Percentiles rank a stretch among this genome's conserved stretches.
These are phyloP conservation scores for Pantala flavescens DNA, from an alignment of 1,140 invertebrate species.

Conservation along the genomic window DNA sequence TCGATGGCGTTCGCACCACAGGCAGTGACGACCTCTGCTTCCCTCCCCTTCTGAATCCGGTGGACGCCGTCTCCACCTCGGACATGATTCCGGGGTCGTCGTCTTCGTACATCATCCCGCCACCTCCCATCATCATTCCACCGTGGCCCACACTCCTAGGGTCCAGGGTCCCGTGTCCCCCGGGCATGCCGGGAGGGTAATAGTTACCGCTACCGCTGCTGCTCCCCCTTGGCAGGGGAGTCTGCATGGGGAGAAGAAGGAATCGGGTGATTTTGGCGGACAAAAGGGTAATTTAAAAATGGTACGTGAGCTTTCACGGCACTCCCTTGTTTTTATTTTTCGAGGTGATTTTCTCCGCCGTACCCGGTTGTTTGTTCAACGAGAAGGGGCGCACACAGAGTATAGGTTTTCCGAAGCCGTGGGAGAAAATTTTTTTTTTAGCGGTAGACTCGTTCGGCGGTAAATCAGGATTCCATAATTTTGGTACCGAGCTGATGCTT, in stretches of 20 bases:
- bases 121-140: neutral
- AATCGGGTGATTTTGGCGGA: too few relatives aligned
- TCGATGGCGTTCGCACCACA: conserved; percentile 86
- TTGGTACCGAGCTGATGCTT: too few relatives aligned
- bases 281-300: too few relatives aligned
- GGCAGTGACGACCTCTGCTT: conserved; percentile 86
- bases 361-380: too few relatives aligned
- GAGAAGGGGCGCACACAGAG: too few relatives aligned
- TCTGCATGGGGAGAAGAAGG: neutral
- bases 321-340: too few relatives aligned
- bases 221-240: neutral
- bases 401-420: too few relatives aligned
- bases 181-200: neutral
- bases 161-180: neutral
- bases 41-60: conserved; percentile 76
- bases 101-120: conserved; percentile 37
- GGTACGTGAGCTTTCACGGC: too few relatives aligned
- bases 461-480: too few relatives aligned
- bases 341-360: too few relatives aligned
- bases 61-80: conserved; percentile 87
- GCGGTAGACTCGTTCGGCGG: too few relatives aligned
- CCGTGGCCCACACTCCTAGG: neutral
- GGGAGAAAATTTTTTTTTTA: too few relatives aligned
- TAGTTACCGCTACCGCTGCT: neutral
- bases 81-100: conserved; percentile 97